Base-by-base conservation (phyloP, 2,888 invertebrate genomes). In the Dolichopus griseipennis region DNA sequence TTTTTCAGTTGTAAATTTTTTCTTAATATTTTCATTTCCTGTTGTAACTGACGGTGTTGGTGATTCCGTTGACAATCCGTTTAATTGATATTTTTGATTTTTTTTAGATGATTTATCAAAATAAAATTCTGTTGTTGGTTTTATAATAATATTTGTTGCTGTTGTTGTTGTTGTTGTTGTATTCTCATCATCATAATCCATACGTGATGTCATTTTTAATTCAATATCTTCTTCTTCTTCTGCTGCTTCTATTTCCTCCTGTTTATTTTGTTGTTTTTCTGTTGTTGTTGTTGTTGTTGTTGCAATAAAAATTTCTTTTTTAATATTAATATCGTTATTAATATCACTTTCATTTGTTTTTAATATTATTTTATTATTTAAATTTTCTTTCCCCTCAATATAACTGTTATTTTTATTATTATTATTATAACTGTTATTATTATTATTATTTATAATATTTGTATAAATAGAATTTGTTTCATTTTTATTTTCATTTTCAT, bases 331-430 rank as follows among this genome's bases (percentile, higher is more conserved):
- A 71, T 73, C 63, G 72, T 73, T 66, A 72, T 71, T 70, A 69
- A 66, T 20, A 71, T 72, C 65, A 68, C 71, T 70, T 52, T 71
- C 65, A 52, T 71, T 73, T 37, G 70, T 69, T 64, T 69, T 70
- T 66, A 71, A 64, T 67, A 74, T 73, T 69, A 72, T 72, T 70
- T 70, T 73, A 72, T 73, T 71, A 66, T 68, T 68, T 70, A 69
- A 67, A n/a, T 65, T 67, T 66, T 70, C 69, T 18, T 70, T 71
- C 37, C 63, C 68, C 7, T 67, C 43, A 61, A 66, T 52, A 68
- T 65, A 64, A 65, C 64, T 65, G 52, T 64, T 71, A 67, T 65
- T 67, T 52, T 52, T n/a, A 15, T 15, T 52, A 52, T 52, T 52
- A 52, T 52, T 52, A 52, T 52, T 52, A 18, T 52, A n/a, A n/a